Base-by-base conservation (phyloP, 2,888 invertebrate genomes). In the Ormyrus thymus region DNA sequence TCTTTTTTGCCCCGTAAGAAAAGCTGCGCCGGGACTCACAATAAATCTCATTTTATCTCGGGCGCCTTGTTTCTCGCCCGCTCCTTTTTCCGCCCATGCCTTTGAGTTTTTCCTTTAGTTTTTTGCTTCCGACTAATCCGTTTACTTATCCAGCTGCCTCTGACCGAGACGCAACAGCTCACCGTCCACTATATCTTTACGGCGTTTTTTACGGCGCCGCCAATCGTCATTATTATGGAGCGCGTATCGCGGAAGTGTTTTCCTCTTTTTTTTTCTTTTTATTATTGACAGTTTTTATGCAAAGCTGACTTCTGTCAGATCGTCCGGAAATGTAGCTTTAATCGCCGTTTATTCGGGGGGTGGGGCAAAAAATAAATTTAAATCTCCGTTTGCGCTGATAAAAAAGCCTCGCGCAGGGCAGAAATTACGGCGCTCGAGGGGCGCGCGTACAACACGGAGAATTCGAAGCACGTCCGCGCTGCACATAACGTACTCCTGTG, bases 21-120 rank as follows among this genome's bases (percentile, higher is more conserved):
- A 76, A 10, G 62, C 64, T 70, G 64, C 56, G 64, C 64, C 50
- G 51, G 56, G 13, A 53, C 69, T 51, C 55, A 55, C 64, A 51
- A 76, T 70, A 70, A 76, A 76, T 76, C 76, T 70, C 65, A 70
- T 76, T 70, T 76, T 76, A 70, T 76, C 70, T 76, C 51, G 50
- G 29, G 50, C 71, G 65, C 7, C 51, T 70, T 76, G 55, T 76
- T 76, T 59, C 46, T 4, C 56, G 13, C 15, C 45, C 43, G 51
- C 13, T 69, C 51, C 53, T 46, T 72, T 53, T 51, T 59, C 58
- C 59, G 29, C 61, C 75, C 68, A 29, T n/a, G n/a, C 61, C 50
- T 29, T 61, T 59, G 15, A 68, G 50, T 58, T 29, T 29, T 29
- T 29, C 45, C 68, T 53, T 61, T 61, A n/a, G 64, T 64, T 55